Evolutionary conservation across 1,140 invertebrate species (phyloP), one percentile per base, ranked within the genome.

Genomic region (Melanaphis sacchari): DNA sequence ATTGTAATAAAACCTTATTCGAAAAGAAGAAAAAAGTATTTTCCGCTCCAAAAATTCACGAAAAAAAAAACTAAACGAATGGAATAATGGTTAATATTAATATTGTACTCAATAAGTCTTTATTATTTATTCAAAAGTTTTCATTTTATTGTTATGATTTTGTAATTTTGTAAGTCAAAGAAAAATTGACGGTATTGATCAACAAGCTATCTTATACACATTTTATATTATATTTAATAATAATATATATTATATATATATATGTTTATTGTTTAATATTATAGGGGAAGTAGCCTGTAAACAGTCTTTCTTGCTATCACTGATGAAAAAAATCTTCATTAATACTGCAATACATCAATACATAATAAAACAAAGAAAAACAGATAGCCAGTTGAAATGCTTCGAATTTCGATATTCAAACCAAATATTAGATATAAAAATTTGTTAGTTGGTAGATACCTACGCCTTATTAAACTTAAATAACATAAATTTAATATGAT

Each of bases 131-230:
- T 36, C 81, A 76, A 76, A 76, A 24, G 59, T 76, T 76, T 76
- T 76, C n/a, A 76, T 76, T 76, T 76, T 76, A 76, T 76, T 76
- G 31, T 76, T 76, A 76, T 76, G 59, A 76, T 76, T 76, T 76
- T n/a, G 59, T 76, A n/a, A 76, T 76, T 76, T 76, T 76, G 31
- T 76, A n/a, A 76, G n/a, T 36, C 59, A 36, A 76, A n/a, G n/a
- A 76, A 76, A 76, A 76, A 76, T 49, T 76, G 59, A 76, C 15
- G 31, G 31, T n/a, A 76, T 36, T 76, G n/a, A 76, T 76, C 59
- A 36, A 76, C 59, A 36, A 76, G n/a, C 59, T 36, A n/a, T 66
- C 31, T 66, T n/a, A 3, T 66, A 59, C 26, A 52, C 52, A 22
- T 52, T 24, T 24, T 52, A 22, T 52, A 52, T 52, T 52, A 52